Conservation (phyloP, 2,113 vertebrate genomes). For the Equus przewalskii region DNA sequence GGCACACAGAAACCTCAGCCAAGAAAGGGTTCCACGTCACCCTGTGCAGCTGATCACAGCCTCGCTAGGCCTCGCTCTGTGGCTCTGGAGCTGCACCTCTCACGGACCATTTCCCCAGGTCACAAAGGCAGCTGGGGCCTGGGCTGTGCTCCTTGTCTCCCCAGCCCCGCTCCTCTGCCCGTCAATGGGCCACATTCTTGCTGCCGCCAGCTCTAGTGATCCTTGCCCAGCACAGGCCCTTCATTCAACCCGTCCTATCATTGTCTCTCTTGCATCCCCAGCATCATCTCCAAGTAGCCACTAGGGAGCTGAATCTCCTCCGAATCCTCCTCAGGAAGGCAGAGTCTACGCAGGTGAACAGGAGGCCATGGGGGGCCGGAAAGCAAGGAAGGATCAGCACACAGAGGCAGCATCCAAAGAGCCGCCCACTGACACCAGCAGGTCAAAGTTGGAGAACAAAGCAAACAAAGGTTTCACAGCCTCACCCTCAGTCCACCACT, state of each 20-base stretch:
- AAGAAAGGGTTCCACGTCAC: background rate
- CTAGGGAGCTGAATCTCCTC: background rate
- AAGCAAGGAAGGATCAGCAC: background rate
- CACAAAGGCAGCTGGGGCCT: background rate
- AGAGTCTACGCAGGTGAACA: background rate
- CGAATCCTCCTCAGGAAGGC: background rate
- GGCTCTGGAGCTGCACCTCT: background rate
- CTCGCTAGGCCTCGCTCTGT: background rate
- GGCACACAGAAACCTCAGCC: background rate
- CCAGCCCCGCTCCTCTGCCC: no score
- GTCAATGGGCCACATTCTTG: no score
- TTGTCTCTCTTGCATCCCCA: no score
- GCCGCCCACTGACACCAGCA: background rate
- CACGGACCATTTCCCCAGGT: background rate
- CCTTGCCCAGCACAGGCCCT: background rate
- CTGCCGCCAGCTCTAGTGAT: background rate
- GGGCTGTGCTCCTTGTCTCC: background rate
- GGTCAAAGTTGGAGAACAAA: background rate
- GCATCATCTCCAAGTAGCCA: rapidly evolving
- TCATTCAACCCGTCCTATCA: no score
- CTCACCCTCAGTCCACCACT: background rate
- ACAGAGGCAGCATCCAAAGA: rapidly evolving
- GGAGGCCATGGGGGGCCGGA: rapidly evolving
- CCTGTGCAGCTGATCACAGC: background rate
- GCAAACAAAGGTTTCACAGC: background rate